Evolutionary conservation across 1,140 invertebrate genomes (phyloP).

Genomic region (Drosophila athabasca): DNA sequence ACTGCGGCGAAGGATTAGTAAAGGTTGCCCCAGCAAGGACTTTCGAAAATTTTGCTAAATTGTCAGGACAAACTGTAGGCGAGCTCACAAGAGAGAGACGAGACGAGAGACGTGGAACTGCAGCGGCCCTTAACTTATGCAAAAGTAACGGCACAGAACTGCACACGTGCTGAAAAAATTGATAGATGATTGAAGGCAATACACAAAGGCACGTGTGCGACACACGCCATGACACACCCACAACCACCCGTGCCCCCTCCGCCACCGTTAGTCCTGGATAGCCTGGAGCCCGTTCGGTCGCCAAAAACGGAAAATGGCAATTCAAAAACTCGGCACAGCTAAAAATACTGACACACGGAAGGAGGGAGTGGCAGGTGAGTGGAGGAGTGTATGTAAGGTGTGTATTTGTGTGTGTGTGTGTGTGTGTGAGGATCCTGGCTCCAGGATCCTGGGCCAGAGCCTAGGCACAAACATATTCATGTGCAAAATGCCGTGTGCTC

Average conservation of each 20-base stretch:
- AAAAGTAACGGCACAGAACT: conserved; percentile 38
- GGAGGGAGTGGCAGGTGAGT: no score
- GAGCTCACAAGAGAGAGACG: conserved; percentile 42
- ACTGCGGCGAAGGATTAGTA: not conserved
- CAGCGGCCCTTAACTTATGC: conserved; percentile 64
- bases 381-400: no score
- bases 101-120: conserved; percentile 57
- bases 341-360: no score
- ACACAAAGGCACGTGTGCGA: conserved; percentile 54
- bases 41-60: conserved; percentile 70
- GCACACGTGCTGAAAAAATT: conserved; percentile 75
- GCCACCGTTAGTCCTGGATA: no score
- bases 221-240: conserved; percentile 12
- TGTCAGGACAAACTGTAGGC: conserved; percentile 63
- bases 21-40: not conserved
- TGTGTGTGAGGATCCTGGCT: no score
- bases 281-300: conserved; percentile 15
- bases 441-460: conserved; percentile 3
- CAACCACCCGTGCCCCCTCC: not conserved
- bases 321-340: conserved; percentile 50
- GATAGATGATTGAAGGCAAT: conserved; percentile 69
- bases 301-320: conserved; percentile 63
- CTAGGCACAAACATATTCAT: conserved; percentile 70
- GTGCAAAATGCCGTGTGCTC: conserved; percentile 64
- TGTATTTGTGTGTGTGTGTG: no score